Base-by-base conservation (phyloP, 2,113 vertebrate species). In the Cinclus cinclus region DNA sequence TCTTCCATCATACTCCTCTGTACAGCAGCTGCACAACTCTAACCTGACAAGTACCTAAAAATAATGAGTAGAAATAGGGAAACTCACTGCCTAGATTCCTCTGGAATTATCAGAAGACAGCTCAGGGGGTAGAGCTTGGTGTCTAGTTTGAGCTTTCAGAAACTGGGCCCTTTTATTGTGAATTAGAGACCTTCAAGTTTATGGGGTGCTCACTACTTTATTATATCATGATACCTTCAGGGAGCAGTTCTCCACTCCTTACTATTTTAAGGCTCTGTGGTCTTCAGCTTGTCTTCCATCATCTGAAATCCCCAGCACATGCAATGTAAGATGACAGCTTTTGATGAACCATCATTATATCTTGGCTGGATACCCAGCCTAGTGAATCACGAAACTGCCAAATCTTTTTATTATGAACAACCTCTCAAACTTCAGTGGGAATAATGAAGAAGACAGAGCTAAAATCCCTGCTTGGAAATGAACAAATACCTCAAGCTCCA, bases 291-390 rank as follows among this genome's bases (percentile, higher is more conserved):
- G 27, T 67, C 75, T 70, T 86, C 63, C 42, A 87, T 37, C 74
- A 92, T 84, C 85, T 83, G 75, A 77, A 95, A 90, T 85, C 20
- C 53, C 11, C 71, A 67, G 47, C 31, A 87, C 30, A 63, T 11
- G 41, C 87, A 67, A 94, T 81, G 44, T 27, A 95, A 91, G 15
- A 39, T 93, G 93, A 95, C 94, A 93, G 92, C 35, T 93, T 64
- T 74, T 95, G 94, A 95, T 90, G 93, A 93, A 90, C 90, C 94
- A 93, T 94, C 96, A 96, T 96, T 96, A 94, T 50, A 86, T 95
- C 92, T 95, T 95, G 91, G 93, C 87, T 96, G 87, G 71, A 90
- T 86, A 95, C 55, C 75, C 93, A 96, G 90, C 59, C 87, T 47
- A 95, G 59, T 81, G 94, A 96, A 74, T 92, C 87, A 93, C 88